Evolutionary conservation across 2,888 invertebrate species (phyloP).

Genomic region (Deilephila porcellus): DNA sequence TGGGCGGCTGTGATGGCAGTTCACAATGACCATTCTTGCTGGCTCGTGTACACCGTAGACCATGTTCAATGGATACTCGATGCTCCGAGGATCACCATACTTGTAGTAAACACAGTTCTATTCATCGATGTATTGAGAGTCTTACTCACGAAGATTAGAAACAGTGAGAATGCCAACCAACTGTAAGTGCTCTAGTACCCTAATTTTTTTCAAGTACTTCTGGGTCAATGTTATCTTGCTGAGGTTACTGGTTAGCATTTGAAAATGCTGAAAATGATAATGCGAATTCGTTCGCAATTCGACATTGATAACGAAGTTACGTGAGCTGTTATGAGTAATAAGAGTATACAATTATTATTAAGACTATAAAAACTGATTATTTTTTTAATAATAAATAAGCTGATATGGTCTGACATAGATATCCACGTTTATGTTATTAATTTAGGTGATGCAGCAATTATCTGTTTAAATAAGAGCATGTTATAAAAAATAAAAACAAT

Average conservation of each 20-base stretch:
- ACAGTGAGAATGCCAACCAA: constrained; percentile 78
- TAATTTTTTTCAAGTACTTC: background rate
- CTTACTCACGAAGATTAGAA: constrained; percentile 86
- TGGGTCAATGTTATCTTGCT: constrained; percentile 18
- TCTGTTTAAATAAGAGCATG: background rate
- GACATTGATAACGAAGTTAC: background rate
- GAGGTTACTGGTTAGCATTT: background rate
- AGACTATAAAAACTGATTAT: too few relatives aligned
- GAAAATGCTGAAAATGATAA: background rate
- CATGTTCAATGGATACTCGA: constrained; percentile 86
- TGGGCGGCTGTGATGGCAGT: constrained; percentile 84
- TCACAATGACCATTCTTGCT: constrained; percentile 83
- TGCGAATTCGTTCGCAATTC: background rate
- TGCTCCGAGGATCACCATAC: constrained; percentile 83
- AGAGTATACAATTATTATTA: background rate
- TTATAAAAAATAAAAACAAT: background rate
- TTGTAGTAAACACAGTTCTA: constrained; percentile 84
- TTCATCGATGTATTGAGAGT: constrained; percentile 87
- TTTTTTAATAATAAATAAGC: background rate
- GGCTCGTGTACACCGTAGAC: constrained; percentile 84
- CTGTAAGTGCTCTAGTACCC: constrained; percentile 58
- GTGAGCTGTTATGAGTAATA: background rate
- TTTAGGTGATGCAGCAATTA: background rate
- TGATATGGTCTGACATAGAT: background rate
- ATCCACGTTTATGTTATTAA: background rate